Evolutionary conservation across 2,888 invertebrate species (phyloP), one percentile per base, ranked within the genome.

Genomic region (Xestia c-nigrum): DNA sequence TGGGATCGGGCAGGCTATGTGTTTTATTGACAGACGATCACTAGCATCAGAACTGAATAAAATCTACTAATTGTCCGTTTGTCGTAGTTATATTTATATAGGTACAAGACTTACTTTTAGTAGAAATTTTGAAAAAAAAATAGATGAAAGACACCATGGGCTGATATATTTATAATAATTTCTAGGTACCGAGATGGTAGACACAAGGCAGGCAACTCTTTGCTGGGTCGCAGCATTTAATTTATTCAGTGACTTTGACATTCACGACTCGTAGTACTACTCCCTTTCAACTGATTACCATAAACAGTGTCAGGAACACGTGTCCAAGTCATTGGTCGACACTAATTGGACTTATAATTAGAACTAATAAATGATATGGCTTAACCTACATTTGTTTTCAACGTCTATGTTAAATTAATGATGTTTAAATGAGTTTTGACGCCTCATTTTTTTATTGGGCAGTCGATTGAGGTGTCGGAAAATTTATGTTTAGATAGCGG

Each of bases 271-370:
- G 38, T 16, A 71, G 0, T 46, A 52, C 19, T 5, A 31, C 38
- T 81, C 50, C 83, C 83, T 73, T 78, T 78, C 83, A 81, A 83
- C 14, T 61, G 40, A 84, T 79, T 83, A 79, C 7, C 74, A 82
- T 73, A 71, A 77, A 61, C 63, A 73, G 24, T 14, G 68, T 46
- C 55, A 76, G 65, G 24, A 31, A 65, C 78, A 83, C 64, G 68
- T 52, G 72, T 84, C 61, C 0, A 57, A 50, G n/a, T 65, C 67
- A 71, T 57, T 85, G 68, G 40, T 65, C 61, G 63, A 21, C 16
- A 68, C 73, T 79, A 79, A 85, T 82, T 78, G 78, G 70, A 72
- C 24, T 65, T n/a, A 40, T 72, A 84, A 86, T 84, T 84, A 86
- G 52, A 64, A 69, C 61, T 72, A 50, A 80, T 73, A 38, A 64